Percentiles rank a stretch among this genome's conserved stretches.
These are phyloP conservation scores for Poeciliopsis infans DNA, from an alignment of 2,797 vertebrate species.

Conservation along the genomic window DNA sequence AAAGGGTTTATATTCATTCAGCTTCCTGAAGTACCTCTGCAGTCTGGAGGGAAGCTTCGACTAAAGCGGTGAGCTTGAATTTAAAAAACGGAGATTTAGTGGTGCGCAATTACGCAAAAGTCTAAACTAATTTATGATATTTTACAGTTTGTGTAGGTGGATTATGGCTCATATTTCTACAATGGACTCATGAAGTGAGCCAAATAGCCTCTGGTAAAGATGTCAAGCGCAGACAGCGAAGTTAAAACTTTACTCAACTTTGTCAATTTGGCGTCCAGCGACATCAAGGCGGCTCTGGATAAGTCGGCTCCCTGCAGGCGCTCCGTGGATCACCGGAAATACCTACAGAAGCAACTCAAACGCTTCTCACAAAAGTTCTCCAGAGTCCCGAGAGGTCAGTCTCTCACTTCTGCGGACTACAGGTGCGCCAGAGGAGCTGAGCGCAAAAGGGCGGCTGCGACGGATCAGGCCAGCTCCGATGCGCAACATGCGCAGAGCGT, in stretches of 20 bases:
- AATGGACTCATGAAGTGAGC: conserved; percentile 62
- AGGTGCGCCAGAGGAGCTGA: conserved; percentile 68
- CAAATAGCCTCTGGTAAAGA: conserved; percentile 50
- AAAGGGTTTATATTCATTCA: conserved; percentile 97
- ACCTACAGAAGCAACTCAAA: conserved; percentile 97
- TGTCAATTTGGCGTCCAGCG: conserved; percentile 96
- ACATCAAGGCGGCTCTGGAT: conserved; percentile 98
- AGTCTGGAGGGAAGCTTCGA: conserved; percentile 74
- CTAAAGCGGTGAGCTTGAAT: conserved; percentile 62
- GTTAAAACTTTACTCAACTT: conserved; percentile 98
- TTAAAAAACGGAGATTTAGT: too few species aligned
- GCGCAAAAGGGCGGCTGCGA: conserved; percentile 37
- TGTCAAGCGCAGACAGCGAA: conserved; percentile 95
- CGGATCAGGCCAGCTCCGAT: conserved; percentile 65
- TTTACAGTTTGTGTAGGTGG: conserved; percentile 48
- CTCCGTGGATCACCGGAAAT: conserved; percentile 97
- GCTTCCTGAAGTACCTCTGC: conserved; percentile 90
- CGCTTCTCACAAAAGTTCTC: conserved; percentile 96
- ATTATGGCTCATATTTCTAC: conserved; percentile 19
- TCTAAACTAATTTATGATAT: conserved; percentile 10
- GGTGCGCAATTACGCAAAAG: conserved; percentile 22
- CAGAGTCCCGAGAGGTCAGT: conserved; percentile 86
- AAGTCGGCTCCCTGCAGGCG: conserved; percentile 97
- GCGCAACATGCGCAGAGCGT: conserved; percentile 47
- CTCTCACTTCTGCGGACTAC: conserved; percentile 77